A percentile compares a stretch with the other conserved stretches of the same genome.
These are phyloP conservation scores for Coleophora deauratella DNA, from an alignment of 2,888 invertebrate genomes.

Conservation along the genomic window DNA sequence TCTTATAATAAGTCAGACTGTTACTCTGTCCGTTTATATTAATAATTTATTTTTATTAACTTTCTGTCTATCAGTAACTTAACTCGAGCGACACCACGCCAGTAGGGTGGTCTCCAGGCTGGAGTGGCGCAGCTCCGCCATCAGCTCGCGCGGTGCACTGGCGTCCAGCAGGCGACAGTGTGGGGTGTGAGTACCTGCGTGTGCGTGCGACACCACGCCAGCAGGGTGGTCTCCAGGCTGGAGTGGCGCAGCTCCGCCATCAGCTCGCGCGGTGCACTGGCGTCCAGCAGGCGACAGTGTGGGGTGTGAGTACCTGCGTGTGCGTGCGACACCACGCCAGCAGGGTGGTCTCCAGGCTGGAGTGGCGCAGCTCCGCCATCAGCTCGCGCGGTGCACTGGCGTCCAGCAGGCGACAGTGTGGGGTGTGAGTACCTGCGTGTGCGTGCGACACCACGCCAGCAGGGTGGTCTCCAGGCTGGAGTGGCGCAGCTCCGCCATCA, in stretches of 20 bases:
- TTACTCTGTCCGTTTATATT: too few species aligned
- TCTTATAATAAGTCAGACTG: too few species aligned
- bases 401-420: too few species aligned
- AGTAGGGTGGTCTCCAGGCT: constrained; percentile 89
- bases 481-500: constrained; percentile 83
- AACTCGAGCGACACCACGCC: constrained; percentile 89
- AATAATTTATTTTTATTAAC: too few species aligned
- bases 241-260: constrained; percentile 84
- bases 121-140: constrained; percentile 83
- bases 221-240: constrained; percentile 87
- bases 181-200: constrained; percentile 35
- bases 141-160: too few species aligned
- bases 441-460: constrained; percentile 87
- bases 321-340: constrained; percentile 88
- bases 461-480: constrained; percentile 89
- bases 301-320: constrained; percentile 35
- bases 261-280: too few species aligned
- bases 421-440: constrained; percentile 39
- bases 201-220: constrained; percentile 87
- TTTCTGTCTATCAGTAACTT: too few species aligned
- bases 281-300: too few species aligned
- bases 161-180: too few species aligned
- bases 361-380: constrained; percentile 83
- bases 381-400: too few species aligned
- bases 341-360: constrained; percentile 88